Conservation (phyloP, 2,113 vertebrate genomes). For the Colossoma macropomum region DNA sequence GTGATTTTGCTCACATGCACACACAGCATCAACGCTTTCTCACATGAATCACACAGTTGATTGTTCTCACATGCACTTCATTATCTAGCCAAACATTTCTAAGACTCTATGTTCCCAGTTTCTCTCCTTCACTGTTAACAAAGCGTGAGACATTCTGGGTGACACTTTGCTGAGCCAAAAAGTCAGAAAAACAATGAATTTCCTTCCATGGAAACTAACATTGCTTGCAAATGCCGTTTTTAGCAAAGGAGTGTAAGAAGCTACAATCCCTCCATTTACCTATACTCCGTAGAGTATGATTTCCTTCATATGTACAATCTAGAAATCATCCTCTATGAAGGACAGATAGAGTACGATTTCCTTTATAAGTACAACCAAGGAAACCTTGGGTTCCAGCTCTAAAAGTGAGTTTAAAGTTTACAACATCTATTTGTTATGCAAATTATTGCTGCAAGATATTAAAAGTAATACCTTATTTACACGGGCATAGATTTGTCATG, state of each 20-base stretch:
- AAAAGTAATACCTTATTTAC: too few relatives aligned
- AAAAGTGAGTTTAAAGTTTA: too few relatives aligned
- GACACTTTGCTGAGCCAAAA: neutral
- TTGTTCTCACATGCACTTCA: neutral
- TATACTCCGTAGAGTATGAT: neutral
- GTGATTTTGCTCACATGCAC: neutral
- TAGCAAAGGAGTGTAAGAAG: neutral
- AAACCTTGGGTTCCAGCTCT: too few relatives aligned
- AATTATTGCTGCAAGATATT: too few relatives aligned
- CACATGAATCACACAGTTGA: neutral
- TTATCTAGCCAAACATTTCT: neutral
- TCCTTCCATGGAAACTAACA: neutral
- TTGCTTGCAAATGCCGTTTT: neutral
- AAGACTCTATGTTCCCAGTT: constrained; percentile 37
- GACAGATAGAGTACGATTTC: neutral
- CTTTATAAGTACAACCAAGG: too few relatives aligned
- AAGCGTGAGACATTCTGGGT: neutral
- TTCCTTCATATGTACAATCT: too few relatives aligned
- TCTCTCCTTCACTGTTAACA: constrained; percentile 4
- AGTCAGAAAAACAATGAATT: neutral
- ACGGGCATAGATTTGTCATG: too few relatives aligned
- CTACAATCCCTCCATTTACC: neutral
- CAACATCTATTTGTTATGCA: too few relatives aligned
- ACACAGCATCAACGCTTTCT: neutral
- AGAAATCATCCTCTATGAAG: too few relatives aligned